phyloP scores from a whole-genome alignment of 2,797 vertebrate genomes.

The Luscinia megarhynchos region DNA sequence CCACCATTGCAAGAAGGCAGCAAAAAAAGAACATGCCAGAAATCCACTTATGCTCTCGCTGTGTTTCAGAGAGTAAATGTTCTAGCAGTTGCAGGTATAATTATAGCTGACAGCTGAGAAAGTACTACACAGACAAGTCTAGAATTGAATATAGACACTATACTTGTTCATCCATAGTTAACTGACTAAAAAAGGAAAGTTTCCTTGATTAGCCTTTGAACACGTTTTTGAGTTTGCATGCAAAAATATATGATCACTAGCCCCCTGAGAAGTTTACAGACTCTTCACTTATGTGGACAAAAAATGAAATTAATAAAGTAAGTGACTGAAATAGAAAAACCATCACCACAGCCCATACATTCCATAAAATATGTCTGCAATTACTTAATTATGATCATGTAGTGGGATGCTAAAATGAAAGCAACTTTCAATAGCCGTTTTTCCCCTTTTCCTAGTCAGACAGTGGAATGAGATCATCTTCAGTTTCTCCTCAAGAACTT shows the following conservation, averaged over 20 bases:
- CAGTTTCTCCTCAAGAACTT: background rate
- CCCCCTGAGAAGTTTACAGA: background rate
- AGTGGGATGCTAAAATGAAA: background rate
- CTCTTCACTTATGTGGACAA: background rate
- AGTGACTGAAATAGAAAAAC: background rate
- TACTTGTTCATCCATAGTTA: background rate
- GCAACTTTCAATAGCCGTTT: background rate
- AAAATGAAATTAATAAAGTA: background rate
- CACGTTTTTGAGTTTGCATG: background rate
- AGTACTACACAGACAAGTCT: conserved; percentile 18
- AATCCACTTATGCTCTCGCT: background rate
- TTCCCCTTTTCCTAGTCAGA: background rate
- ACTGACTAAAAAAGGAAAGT: background rate
- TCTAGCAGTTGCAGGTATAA: conserved; percentile 6
- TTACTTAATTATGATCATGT: background rate
- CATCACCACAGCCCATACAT: background rate
- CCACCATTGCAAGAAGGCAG: background rate
- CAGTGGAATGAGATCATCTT: background rate
- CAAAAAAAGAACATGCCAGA: background rate
- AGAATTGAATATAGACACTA: background rate
- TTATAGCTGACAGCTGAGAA: conserved; percentile 23
- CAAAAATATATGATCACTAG: background rate
- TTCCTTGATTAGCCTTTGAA: background rate
- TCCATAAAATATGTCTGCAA: background rate
- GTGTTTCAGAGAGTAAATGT: background rate